A percentile compares a stretch with the other conserved stretches of the same genome.
These are phyloP conservation scores for Apteryx owenii DNA, from an alignment of 2,113 vertebrate genomes.

Conservation along the genomic window DNA sequence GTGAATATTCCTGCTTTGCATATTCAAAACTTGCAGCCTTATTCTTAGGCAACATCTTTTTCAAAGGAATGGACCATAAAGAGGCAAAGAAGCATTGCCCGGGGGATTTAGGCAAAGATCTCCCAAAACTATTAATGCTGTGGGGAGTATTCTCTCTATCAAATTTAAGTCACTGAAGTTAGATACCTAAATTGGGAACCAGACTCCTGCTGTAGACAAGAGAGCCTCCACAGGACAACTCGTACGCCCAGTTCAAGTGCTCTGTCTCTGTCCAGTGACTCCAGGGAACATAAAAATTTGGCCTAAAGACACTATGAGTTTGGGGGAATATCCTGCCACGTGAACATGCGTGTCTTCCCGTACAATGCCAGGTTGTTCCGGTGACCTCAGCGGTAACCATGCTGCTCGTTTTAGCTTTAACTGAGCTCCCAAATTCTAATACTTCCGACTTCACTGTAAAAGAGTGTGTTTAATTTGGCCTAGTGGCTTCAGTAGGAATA, in stretches of 20 bases:
- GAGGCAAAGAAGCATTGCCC: conserved; percentile 22
- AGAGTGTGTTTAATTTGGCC: neutral
- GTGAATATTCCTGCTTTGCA: conserved; percentile 68
- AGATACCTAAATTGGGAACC: neutral
- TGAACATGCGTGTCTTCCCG: neutral
- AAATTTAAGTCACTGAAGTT: neutral
- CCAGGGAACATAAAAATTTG: neutral
- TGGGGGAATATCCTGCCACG: neutral
- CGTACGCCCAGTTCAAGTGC: neutral
- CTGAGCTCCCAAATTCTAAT: neutral
- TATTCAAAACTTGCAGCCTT: conserved; percentile 68
- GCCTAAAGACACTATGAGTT: neutral
- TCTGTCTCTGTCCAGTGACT: too few relatives aligned
- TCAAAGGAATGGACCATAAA: conserved; percentile 23
- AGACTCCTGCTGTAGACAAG: neutral
- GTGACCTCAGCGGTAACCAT: rapidly evolving
- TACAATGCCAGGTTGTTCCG: neutral
- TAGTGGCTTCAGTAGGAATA: neutral
- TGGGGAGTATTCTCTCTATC: neutral
- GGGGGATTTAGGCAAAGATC: conserved; percentile 50
- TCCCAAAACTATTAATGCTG: conserved; percentile 35
- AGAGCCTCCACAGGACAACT: neutral
- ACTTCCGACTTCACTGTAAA: neutral
- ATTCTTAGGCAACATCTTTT: conserved; percentile 53
- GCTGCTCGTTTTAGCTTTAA: rapidly evolving